Base-by-base conservation (phyloP, 2,888 invertebrate genomes). In the Timema podura region DNA sequence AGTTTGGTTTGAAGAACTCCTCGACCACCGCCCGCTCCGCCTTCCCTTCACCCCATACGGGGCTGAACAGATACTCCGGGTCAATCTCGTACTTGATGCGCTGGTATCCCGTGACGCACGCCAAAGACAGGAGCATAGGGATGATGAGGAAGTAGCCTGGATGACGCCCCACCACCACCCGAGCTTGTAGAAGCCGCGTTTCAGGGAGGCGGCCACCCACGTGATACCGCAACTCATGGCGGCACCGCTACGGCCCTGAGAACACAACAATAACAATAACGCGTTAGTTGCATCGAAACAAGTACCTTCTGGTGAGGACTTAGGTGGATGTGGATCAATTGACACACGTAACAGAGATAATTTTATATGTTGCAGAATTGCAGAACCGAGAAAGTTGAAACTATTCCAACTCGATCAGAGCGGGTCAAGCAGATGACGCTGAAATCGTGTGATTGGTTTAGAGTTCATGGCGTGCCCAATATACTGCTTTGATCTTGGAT, bases 41-140 rank as follows among this genome's bases (percentile, higher is more conserved):
- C 81, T 93, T 93, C 13, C 93, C 94, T 76, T 91, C 91, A 0
- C 95, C 95, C 77, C 92, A 90, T 74, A 93, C 85, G 0, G 96
- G 96, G 51, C 94, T 93, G 83, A 95, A 96, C 16, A 96, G 85
- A 82, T 95, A 96, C 80, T 95, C 95, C 0, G 95, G 95, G 81
- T 95, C 95, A 83, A 95, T 95, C 83, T 95, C 93, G 82, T 94
- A 95, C 79, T 90, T 84, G 71, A 95, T 86, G 80, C 88, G 86
- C 82, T 95, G 95, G 82, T 91, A 93, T 68, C 95, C 95, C 45
- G 95, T 95, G 81, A 92, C 87, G 81, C 93, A 92, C 68, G 95
- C 86, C 70, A 91, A 81, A 0, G 93, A 89, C 69, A 95, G 82
- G 66, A 95, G 86, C 51, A 95, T 81, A n/a, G 95, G 95, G 70